phyloP scores from a whole-genome alignment of 2,797 vertebrate genomes.

The Lophotriccus pileatus region DNA sequence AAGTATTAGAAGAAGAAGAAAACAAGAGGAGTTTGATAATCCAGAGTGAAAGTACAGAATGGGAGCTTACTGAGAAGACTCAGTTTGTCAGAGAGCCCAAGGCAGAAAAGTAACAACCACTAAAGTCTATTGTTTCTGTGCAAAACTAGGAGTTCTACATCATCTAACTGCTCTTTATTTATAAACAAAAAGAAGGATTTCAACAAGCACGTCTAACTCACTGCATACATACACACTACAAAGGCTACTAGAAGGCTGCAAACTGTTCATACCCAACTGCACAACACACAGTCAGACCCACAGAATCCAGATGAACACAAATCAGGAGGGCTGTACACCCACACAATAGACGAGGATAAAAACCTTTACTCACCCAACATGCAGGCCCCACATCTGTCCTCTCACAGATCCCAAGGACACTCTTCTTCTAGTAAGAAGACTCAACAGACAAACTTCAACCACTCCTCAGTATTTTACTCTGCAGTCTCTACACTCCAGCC shows the following conservation, averaged over 20 bases:
- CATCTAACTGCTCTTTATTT: background rate
- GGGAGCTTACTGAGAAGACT: background rate
- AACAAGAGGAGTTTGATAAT: background rate
- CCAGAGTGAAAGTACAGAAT: background rate
- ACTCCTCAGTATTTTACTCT: rapidly evolving
- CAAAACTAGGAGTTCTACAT: background rate
- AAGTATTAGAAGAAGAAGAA: background rate
- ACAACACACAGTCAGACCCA: background rate
- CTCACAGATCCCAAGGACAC: background rate
- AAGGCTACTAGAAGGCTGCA: background rate
- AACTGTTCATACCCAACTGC: background rate
- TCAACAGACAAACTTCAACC: background rate
- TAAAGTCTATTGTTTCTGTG: background rate
- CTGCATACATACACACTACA: background rate
- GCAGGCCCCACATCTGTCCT: rapidly evolving
- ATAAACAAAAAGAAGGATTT: background rate
- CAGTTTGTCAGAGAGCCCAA: background rate
- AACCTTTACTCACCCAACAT: background rate
- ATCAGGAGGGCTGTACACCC: rapidly evolving
- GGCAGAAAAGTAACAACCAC: background rate
- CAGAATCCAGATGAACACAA: background rate
- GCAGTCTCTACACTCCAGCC: rapidly evolving
- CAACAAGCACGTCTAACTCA: background rate
- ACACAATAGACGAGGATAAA: rapidly evolving
- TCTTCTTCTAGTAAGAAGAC: rapidly evolving